A percentile compares a stretch with the other conserved stretches of the same genome.
Evolutionary conservation across 2,797 vertebrate species (phyloP).

Genomic region (Lutjanus campechanus): DNA sequence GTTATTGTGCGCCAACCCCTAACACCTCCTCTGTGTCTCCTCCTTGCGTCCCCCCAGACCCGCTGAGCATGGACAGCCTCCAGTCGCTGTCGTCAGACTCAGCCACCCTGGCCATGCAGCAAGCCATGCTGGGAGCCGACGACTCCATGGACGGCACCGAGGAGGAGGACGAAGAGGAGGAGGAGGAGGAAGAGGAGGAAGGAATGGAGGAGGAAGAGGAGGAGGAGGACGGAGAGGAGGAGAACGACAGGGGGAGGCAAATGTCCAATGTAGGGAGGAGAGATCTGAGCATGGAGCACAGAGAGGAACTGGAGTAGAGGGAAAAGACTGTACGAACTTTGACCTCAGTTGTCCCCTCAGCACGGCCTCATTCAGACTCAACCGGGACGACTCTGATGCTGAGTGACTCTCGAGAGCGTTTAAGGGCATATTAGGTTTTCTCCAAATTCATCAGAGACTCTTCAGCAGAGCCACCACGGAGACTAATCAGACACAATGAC

Average conservation of each 20-base stretch:
- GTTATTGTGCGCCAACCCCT: background rate
- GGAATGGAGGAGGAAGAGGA: slow-evolving; percentile 89
- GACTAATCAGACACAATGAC: slow-evolving; percentile 43
- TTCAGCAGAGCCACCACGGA: slow-evolving; percentile 39
- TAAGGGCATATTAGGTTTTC: slow-evolving; percentile 48
- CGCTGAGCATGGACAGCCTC: slow-evolving; percentile 93
- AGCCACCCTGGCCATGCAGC: slow-evolving; percentile 97
- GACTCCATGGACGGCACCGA: slow-evolving; percentile 96
- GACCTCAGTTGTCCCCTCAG: slow-evolving; percentile 40
- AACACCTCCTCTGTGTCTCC: background rate
- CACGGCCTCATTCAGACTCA: slow-evolving; percentile 30
- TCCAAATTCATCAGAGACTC: slow-evolving; percentile 54
- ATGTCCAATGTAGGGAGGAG: slow-evolving; percentile 83
- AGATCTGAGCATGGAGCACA: slow-evolving; percentile 93
- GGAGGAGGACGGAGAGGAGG: slow-evolving; percentile 89
- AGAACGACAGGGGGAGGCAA: slow-evolving; percentile 86
- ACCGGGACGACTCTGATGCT: slow-evolving; percentile 20
- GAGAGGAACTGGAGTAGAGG: slow-evolving; percentile 92
- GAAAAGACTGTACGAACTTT: slow-evolving; percentile 33
- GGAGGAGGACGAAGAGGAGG: slow-evolving; percentile 95
- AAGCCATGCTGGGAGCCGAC: slow-evolving; percentile 94
- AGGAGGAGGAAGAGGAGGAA: slow-evolving; percentile 90
- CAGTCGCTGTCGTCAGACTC: slow-evolving; percentile 96
- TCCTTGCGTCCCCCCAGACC: slow-evolving; percentile 79
- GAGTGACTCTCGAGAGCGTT: slow-evolving; percentile 43